Base-by-base conservation (phyloP, 2,797 vertebrate genomes). In the Anomalospiza imberbis region DNA sequence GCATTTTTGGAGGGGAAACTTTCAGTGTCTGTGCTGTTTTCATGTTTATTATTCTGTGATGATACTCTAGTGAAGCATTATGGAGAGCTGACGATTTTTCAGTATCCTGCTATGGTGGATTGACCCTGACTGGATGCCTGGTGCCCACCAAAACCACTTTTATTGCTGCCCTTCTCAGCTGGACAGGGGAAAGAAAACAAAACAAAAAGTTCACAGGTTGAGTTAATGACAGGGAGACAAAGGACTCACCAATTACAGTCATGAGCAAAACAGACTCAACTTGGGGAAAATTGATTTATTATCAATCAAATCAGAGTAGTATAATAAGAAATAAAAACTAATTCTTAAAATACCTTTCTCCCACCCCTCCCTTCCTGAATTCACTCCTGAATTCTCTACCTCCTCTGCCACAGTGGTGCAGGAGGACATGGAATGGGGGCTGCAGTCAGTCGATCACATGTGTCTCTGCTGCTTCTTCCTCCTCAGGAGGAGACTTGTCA, bases 1-100 rank as follows among this genome's bases (percentile, higher is more conserved):
- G 63, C 54, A 51, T 62, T 94, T 95, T 76, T 94, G 62, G 67
- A 92, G 73, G 28, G 48, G 67, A 63, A 96, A 50, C 38, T 85
- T 68, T 87, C 65, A 8, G 54, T 83, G 48, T 77, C n/a, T 34
- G 51, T 48, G 45, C n/a, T 78, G 66, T 94, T 90, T 94, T 78
- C 62, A 82, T 38, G 28, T 63, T 10, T 7, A 29, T 90, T 90
- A 50, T 80, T 86, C 74, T 3, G 4, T 91, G 68, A 67, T 55
- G 34, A 55, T 68, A 58, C n/a, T 87, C 36, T 47, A 71, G 53
- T 36, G 82, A 19, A 70, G 24, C 9, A n/a, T 14, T 85, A 38
- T 15, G 63, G 74, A 44, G 36, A 61, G 40, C 2, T 48, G n/a
- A 65, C 50, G 47, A 72, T 61, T 85, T 94, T 86, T 92, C 62